These are phyloP conservation scores for Stenolophus ochropezus DNA, from an alignment of 2,888 invertebrate species.

Conservation along the genomic window DNA sequence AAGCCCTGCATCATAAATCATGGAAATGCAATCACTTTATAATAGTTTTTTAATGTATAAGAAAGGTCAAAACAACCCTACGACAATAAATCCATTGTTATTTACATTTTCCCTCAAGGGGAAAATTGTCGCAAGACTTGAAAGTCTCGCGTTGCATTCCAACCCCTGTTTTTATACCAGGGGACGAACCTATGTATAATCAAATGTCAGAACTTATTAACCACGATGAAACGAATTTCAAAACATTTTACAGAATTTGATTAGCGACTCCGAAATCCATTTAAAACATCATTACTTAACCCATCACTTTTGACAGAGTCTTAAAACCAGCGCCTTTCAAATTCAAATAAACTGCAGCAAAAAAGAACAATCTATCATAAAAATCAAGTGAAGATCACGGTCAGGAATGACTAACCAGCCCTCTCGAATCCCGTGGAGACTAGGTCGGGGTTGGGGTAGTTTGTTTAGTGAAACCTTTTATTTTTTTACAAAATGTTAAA, in stretches of 20 bases:
- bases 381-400: constrained; percentile 26
- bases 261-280: constrained; percentile 27
- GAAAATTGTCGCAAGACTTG: constrained; percentile 16
- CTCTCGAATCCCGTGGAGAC: constrained; percentile 12
- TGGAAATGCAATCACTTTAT: neutral
- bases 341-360: constrained; percentile 28
- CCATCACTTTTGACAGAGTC: constrained; percentile 31
- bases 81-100: constrained; percentile 40
- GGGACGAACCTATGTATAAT: neutral
- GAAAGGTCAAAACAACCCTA: constrained; percentile 31
- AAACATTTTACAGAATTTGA: constrained; percentile 24
- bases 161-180: constrained; percentile 7
- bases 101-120: constrained; percentile 28
- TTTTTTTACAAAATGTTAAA: no score
- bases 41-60: constrained; percentile 31
- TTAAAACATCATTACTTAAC: constrained; percentile 37
- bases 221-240: constrained; percentile 20
- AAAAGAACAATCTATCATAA: constrained; percentile 39
- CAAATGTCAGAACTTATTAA: constrained; percentile 29
- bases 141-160: constrained; percentile 5
- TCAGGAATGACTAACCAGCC: neutral
- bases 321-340: constrained; percentile 21
- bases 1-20: neutral
- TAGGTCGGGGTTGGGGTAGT: neutral
- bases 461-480: neutral